Percentiles rank a stretch among this genome's conserved stretches.
Conservation (phyloP, 2,113 vertebrate species). For the Leuciscus idus region DNA sequence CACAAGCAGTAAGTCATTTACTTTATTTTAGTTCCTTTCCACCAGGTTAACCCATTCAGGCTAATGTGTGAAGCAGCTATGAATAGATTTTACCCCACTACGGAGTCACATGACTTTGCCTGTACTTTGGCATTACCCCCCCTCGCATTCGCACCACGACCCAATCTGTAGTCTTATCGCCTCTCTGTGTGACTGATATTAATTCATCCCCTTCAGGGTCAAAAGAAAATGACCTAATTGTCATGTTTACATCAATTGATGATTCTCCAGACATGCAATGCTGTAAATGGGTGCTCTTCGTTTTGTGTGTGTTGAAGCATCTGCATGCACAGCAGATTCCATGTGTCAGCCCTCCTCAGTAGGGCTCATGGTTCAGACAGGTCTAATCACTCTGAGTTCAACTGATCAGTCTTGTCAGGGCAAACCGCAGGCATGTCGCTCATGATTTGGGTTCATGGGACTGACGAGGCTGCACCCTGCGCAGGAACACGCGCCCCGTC, state of each 20-base stretch:
- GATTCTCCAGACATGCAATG: background rate
- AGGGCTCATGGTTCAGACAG: constrained; percentile 60
- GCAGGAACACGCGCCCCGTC: constrained; percentile 8
- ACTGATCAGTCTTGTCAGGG: constrained; percentile 62
- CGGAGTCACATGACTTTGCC: background rate
- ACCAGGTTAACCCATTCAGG: background rate
- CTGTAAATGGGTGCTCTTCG: background rate
- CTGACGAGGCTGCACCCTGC: constrained; percentile 68
- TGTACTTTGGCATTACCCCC: background rate
- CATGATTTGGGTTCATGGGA: constrained; percentile 65
- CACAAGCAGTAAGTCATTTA: background rate
- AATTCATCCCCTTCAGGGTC: background rate
- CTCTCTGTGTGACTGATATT: constrained; percentile 9
- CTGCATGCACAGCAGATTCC: constrained; percentile 6
- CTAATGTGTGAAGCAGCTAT: background rate
- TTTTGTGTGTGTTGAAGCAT: background rate
- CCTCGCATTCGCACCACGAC: background rate
- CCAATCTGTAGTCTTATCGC: background rate
- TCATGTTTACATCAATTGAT: constrained; percentile 14
- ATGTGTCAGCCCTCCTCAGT: constrained; percentile 55
- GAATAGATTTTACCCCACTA: background rate
- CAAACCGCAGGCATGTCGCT: constrained; percentile 57
- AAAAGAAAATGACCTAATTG: background rate
- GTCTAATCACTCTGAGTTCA: constrained; percentile 58
- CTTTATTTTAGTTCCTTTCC: background rate